phyloP scores from a whole-genome alignment of 2,797 vertebrate species.

The Holocentrus rufus region DNA sequence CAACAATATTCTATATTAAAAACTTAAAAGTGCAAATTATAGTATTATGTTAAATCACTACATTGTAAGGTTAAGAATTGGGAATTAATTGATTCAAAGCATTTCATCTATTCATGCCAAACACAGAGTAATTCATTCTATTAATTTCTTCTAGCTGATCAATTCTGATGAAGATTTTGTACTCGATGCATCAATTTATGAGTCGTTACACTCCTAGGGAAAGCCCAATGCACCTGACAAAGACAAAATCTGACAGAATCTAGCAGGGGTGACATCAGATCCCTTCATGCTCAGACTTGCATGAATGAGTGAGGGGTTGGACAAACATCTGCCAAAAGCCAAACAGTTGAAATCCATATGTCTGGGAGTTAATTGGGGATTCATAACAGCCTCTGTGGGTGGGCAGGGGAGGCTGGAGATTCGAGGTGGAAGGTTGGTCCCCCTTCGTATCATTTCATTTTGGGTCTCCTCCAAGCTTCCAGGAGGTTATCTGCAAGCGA shows the following conservation, averaged over 20 bases:
- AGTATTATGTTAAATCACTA: too few species aligned
- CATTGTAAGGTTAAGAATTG: too few species aligned
- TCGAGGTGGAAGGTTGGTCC: constrained; percentile 61
- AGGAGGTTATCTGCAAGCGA: constrained; percentile 27
- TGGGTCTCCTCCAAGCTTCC: constrained; percentile 35
- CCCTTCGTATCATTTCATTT: constrained; percentile 59
- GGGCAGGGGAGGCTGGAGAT: constrained; percentile 74
- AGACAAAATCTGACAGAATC: constrained; percentile 63
- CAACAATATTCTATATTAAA: too few species aligned
- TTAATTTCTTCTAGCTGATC: too few species aligned
- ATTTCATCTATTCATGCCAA: too few species aligned
- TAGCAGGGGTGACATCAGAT: constrained; percentile 66
- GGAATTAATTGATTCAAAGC: too few species aligned
- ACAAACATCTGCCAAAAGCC: constrained; percentile 80
- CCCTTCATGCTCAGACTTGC: constrained; percentile 42
- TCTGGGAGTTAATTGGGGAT: constrained; percentile 81
- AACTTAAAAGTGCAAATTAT: too few species aligned
- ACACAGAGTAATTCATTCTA: too few species aligned
- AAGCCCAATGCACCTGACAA: constrained; percentile 63
- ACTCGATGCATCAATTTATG: too few species aligned
- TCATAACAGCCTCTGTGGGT: constrained; percentile 78
- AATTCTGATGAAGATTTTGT: too few species aligned
- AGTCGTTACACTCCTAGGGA: too few species aligned
- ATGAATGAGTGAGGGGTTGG: constrained; percentile 64
- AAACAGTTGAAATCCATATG: constrained; percentile 80